Conservation (phyloP, 2,113 vertebrate genomes). For the Thryonomys swinderianus region DNA sequence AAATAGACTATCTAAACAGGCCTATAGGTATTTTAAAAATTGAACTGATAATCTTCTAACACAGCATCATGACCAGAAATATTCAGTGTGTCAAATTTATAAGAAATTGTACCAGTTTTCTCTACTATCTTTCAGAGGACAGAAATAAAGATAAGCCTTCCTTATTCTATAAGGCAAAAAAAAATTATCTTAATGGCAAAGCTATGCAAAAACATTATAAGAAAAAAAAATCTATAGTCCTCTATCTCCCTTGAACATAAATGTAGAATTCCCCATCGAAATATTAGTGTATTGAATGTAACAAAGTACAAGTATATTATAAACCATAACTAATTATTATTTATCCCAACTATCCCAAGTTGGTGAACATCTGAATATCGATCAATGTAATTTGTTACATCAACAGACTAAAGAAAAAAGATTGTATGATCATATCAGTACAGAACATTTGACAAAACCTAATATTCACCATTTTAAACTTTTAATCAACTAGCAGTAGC, state of each 20-base stretch:
- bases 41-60: neutral
- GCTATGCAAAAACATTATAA: neutral
- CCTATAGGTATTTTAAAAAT: neutral
- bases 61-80: neutral
- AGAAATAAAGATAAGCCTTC: neutral
- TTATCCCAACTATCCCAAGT: neutral
- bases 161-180: neutral
- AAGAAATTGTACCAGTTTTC: neutral
- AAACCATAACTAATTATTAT: neutral
- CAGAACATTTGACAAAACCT: neutral
- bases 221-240: neutral
- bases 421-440: neutral
- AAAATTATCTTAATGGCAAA: neutral
- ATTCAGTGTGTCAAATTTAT: neutral
- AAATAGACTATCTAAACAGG: neutral
- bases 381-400: neutral
- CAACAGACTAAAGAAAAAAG: neutral
- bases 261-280: neutral
- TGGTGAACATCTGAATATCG: neutral
- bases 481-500: neutral
- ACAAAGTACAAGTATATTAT: neutral
- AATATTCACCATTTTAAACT: neutral
- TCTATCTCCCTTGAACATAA: neutral
- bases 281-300: neutral
- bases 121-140: neutral